Percentiles rank a stretch among this genome's conserved stretches.
Conservation (phyloP, 2,797 vertebrate genomes). For the Australoheros facetus region DNA sequence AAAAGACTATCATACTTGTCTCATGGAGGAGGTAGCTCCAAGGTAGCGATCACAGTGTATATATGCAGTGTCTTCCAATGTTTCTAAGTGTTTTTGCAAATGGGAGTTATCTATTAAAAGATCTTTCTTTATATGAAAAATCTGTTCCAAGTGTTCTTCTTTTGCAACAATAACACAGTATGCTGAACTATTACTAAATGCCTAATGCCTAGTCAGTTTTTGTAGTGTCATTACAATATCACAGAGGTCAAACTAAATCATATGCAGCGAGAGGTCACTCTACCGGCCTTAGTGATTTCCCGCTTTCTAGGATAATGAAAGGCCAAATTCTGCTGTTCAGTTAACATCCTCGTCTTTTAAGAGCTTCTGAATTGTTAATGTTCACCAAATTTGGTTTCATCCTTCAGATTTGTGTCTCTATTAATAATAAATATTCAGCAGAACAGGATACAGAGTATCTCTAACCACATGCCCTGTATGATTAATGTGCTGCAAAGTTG, state of each 20-base stretch:
- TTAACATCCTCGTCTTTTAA: constrained; percentile 37
- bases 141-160: constrained; percentile 23
- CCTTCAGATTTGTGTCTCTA: constrained; percentile 63
- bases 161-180: background rate
- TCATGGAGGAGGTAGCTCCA: constrained; percentile 75
- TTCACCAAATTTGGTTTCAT: constrained; percentile 49
- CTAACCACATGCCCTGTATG: constrained; percentile 57
- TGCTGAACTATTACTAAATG: background rate
- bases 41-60: constrained; percentile 76
- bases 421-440: constrained; percentile 65
- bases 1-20: constrained; percentile 55
- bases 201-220: background rate
- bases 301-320: constrained; percentile 15
- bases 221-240: background rate
- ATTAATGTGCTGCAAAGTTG: constrained; percentile 74
- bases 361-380: constrained; percentile 59
- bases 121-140: constrained; percentile 70
- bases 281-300: background rate
- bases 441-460: constrained; percentile 63
- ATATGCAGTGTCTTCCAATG: constrained; percentile 77
- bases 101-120: constrained; percentile 76
- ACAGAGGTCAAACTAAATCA: background rate
- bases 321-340: constrained; percentile 9
- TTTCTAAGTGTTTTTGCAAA: constrained; percentile 82
- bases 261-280: background rate